Evolutionary conservation across 1,140 invertebrate genomes (phyloP).

Genomic region (Calycopis cecrops): DNA sequence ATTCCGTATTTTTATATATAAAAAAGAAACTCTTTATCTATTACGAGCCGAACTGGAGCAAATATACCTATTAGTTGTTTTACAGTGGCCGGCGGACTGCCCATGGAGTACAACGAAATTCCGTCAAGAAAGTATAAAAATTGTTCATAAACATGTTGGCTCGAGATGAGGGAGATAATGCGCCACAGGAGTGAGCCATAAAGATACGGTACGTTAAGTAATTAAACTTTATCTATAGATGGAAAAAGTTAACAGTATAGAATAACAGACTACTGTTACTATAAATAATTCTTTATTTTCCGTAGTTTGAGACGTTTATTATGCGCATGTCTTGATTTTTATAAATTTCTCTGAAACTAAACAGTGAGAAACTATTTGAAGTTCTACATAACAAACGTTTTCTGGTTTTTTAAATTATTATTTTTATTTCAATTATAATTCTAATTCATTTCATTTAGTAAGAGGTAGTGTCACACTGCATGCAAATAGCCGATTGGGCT

Average conservation of each 20-base stretch:
- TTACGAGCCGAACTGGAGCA: slow-evolving; percentile 3
- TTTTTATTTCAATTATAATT: no score
- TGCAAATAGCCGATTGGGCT: no score
- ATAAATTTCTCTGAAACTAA: no score
- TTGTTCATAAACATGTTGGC: slow-evolving; percentile 39
- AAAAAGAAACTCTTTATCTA: neutral
- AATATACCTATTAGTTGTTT: slow-evolving; percentile 8
- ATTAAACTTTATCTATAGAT: slow-evolving; percentile 45
- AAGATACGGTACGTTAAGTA: slow-evolving; percentile 44
- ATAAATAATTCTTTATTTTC: slow-evolving; percentile 21
- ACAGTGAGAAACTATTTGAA: no score
- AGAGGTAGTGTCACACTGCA: no score
- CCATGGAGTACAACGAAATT: slow-evolving; percentile 36
- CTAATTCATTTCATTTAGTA: no score
- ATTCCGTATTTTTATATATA: no score
- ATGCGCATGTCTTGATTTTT: no score
- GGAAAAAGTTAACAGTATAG: slow-evolving; percentile 21
- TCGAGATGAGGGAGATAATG: slow-evolving; percentile 40
- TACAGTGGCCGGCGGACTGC: slow-evolving; percentile 23
- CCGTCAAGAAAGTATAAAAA: slow-evolving; percentile 39
- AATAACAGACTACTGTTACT: slow-evolving; percentile 22
- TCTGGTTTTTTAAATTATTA: no score
- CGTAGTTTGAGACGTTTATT: neutral
- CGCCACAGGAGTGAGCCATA: slow-evolving; percentile 43
- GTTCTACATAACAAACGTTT: no score